Conservation (phyloP, 2,797 vertebrate species). For the Sebastes hubbsi region DNA sequence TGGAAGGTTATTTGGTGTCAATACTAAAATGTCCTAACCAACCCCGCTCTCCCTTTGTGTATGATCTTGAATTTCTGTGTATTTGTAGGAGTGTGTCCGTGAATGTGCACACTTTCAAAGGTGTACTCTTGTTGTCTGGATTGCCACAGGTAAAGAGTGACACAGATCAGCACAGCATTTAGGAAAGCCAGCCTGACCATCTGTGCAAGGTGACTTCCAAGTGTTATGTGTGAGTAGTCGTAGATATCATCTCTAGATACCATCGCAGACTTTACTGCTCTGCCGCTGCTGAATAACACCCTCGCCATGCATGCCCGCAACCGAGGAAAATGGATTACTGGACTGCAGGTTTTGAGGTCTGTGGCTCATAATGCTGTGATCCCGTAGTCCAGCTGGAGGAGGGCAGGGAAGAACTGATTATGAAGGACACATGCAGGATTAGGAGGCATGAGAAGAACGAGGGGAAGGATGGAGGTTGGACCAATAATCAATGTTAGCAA, state of each 20-base stretch:
- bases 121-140: background rate
- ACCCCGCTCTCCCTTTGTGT: too few species aligned
- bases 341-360: conserved; percentile 24
- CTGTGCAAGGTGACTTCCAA: conserved; percentile 66
- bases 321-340: conserved; percentile 36
- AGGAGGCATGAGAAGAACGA: background rate
- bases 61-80: background rate
- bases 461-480: background rate
- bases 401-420: conserved; percentile 17
- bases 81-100: background rate
- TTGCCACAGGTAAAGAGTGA: conserved; percentile 22
- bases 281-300: conserved; percentile 30
- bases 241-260: conserved; percentile 53
- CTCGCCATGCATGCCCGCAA: conserved; percentile 19
- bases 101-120: background rate
- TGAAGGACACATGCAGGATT: conserved; percentile 11
- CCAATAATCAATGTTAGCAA: conserved; percentile 22
- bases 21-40: too few species aligned
- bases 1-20: too few species aligned
- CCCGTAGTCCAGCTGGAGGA: conserved; percentile 21
- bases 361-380: conserved; percentile 30
- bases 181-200: conserved; percentile 24
- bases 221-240: conserved; percentile 10
- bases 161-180: conserved; percentile 14
- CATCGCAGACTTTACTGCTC: conserved; percentile 44